Evolutionary conservation across 2,888 invertebrate species (phyloP), one percentile per base, ranked within the genome.

Genomic region (Chironomus riparius): DNA sequence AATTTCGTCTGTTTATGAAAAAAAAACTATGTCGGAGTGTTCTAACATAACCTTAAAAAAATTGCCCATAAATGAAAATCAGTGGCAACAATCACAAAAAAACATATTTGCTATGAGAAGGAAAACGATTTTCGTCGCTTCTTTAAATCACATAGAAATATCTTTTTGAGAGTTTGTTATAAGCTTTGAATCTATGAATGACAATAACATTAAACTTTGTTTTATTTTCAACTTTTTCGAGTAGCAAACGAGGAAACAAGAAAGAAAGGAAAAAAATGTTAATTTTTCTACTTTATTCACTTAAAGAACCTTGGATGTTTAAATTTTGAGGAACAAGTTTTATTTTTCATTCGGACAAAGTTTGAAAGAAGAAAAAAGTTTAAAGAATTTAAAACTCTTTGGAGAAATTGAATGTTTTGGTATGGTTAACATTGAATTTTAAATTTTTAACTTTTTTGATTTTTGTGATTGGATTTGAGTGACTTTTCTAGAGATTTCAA

Each of bases 121-220:
- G 56, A 18, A 56, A 56, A 56, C 15, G n/a, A 7, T 5, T 56
- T 7, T 56, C n/a, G n/a, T n/a, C n/a, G n/a, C n/a, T 56, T 15
- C 6, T 56, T 18, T 15, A 18, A n/a, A n/a, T 56, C n/a, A 15
- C 56, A 56, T 15, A 56, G n/a, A 56, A 7, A 56, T 56, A 15
- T 18, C 6, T 56, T 56, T 56, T 18, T 56, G 18, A 56, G 38
- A 38, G 56, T 56, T 38, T 56, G 56, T 56, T 56, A 56, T 56
- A 18, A 56, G 56, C 56, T 56, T 56, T 56, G 56, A 15, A 56
- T 56, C 56, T 56, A 15, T 15, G 56, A 56, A 56, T 56, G 56
- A 56, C 56, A 56, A 56, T 56, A 65, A 65, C 65, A 24, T 65
- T 65, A 65, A 65, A 65, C 65, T 65, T 65, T 65, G n/a, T 65